These are phyloP conservation scores for Cephalopterus ornatus DNA, from an alignment of 2,113 vertebrate species.

Conservation along the genomic window DNA sequence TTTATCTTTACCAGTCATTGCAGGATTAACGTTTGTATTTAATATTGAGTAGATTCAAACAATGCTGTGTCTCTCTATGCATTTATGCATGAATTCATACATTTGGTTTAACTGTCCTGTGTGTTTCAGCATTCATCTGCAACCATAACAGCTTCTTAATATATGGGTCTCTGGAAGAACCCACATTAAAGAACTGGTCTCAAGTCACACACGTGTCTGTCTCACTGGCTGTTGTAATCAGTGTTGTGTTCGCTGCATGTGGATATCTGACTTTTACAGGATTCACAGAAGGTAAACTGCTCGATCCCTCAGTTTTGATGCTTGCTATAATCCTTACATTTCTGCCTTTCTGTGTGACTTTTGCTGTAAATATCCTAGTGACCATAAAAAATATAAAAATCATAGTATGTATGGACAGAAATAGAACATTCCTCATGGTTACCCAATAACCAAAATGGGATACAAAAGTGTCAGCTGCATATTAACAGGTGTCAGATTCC, in stretches of 20 bases:
- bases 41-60: not conserved
- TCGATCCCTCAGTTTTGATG: not conserved
- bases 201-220: conserved; percentile 86
- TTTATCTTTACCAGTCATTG: not conserved
- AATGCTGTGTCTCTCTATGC: not conserved
- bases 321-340: not conserved
- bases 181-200: conserved; percentile 85
- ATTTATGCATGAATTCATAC: not conserved
- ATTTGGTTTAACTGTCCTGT: conserved; percentile 16
- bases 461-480: not conserved
- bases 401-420: not conserved
- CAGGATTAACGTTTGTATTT: not conserved
- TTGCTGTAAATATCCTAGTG: not conserved
- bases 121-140: conserved; percentile 91
- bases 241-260: conserved; percentile 80
- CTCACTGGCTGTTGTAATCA: conserved; percentile 79
- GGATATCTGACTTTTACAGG: conserved; percentile 92
- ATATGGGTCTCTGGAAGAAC: conserved; percentile 86
- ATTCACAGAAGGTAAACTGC: conserved; percentile 88
- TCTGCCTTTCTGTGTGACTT: not conserved
- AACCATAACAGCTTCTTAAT: conserved; percentile 96
- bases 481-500: not conserved
- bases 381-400: not conserved
- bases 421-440: not conserved
- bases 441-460: not conserved